Evolutionary conservation across 2,113 vertebrate species (phyloP).

Genomic region (Stegastes partitus): DNA sequence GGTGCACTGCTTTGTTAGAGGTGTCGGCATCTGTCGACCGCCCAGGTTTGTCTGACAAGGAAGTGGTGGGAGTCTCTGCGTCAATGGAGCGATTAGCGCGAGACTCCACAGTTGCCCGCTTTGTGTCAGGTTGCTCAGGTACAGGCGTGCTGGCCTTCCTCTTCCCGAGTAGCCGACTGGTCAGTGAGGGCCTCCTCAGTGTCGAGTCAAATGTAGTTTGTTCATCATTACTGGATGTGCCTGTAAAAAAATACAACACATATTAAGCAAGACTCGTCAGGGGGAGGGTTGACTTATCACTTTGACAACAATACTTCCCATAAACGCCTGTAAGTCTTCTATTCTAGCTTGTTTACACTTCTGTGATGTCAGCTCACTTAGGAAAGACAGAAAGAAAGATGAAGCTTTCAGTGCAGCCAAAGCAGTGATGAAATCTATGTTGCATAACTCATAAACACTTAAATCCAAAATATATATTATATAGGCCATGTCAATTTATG

Average conservation of each 20-base stretch:
- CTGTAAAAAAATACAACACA: slow-evolving; percentile 52
- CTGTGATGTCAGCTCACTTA: too few species aligned
- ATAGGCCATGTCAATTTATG: not conserved
- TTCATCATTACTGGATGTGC: slow-evolving; percentile 36
- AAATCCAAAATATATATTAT: too few species aligned
- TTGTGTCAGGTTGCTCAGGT: slow-evolving; percentile 54
- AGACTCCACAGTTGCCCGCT: slow-evolving; percentile 35
- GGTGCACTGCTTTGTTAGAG: not conserved
- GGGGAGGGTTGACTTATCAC: not conserved
- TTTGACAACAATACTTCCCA: not conserved
- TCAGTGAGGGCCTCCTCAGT: slow-evolving; percentile 47
- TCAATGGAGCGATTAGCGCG: not conserved
- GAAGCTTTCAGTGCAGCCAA: not conserved
- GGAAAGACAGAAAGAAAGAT: not conserved
- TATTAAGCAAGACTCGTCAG: slow-evolving; percentile 4
- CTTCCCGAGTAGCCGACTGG: slow-evolving; percentile 69
- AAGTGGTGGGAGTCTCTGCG: slow-evolving; percentile 38
- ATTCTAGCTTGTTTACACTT: not conserved
- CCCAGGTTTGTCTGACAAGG: slow-evolving; percentile 13
- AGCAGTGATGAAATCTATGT: too few species aligned
- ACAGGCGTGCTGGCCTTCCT: slow-evolving; percentile 69
- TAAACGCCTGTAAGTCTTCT: not conserved
- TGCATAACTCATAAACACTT: too few species aligned
- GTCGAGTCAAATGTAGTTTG: not conserved
- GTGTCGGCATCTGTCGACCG: not conserved